phyloP scores from a whole-genome alignment of 2,797 vertebrate species.

The Geotrypetes seraphini region DNA sequence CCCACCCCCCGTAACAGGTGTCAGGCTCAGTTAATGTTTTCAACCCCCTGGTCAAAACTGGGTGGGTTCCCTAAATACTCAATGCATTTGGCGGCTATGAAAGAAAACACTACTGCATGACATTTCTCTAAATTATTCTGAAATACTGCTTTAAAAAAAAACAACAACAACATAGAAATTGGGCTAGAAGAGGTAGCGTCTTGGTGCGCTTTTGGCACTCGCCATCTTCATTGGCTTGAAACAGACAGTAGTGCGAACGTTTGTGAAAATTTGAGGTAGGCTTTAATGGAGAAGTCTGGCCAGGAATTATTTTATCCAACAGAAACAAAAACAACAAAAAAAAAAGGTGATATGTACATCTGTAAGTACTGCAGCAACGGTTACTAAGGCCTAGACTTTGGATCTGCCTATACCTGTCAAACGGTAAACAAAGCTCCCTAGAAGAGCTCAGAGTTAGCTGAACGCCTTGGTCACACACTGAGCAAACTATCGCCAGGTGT shows the following conservation, averaged over 20 bases:
- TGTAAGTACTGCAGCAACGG: slow-evolving; percentile 71
- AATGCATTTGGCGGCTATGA: no score
- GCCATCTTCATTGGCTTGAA: slow-evolving; percentile 16
- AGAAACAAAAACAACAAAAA: slow-evolving; percentile 13
- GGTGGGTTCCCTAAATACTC: no score
- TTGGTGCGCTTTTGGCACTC: slow-evolving; percentile 13
- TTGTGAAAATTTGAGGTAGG: slow-evolving; percentile 36
- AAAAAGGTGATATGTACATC: slow-evolving; percentile 48
- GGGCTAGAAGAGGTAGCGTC: slow-evolving; percentile 4
- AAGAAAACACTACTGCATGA: no score
- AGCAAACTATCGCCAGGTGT: slow-evolving; percentile 87
- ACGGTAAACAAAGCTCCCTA: slow-evolving; percentile 64
- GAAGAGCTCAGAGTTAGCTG: slow-evolving; percentile 54
- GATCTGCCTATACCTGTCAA: slow-evolving; percentile 92
- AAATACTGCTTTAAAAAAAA: slow-evolving; percentile 1
- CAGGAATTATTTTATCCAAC: slow-evolving; percentile 35
- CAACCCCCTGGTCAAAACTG: no score
- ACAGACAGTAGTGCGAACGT: slow-evolving; percentile 9
- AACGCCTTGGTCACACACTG: slow-evolving; percentile 72
- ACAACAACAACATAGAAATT: slow-evolving; percentile 11
- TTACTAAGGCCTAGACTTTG: slow-evolving; percentile 54
- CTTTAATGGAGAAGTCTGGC: slow-evolving; percentile 36
- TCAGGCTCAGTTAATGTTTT: no score
- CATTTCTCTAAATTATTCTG: slow-evolving; percentile 16
- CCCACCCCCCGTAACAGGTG: no score